Percentiles rank a stretch among this genome's conserved stretches.
These are phyloP conservation scores for Coracias cyanogaster DNA, from an alignment of 2,797 vertebrate genomes.

Conservation along the genomic window DNA sequence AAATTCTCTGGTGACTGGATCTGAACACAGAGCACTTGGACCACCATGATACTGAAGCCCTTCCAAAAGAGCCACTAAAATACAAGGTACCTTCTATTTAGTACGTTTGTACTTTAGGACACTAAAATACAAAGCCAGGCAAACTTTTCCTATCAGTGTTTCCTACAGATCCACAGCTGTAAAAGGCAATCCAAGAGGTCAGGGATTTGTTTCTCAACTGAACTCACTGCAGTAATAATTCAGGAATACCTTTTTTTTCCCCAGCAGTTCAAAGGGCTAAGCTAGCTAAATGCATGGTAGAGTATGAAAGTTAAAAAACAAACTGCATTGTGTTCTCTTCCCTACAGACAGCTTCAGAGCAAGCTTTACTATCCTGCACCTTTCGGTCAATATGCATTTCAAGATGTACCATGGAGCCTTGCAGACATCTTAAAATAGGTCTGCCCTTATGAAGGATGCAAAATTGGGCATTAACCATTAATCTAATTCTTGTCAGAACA, in stretches of 20 bases:
- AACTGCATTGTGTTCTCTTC: background rate
- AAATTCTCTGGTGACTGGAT: constrained; percentile 18
- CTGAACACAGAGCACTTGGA: constrained; percentile 1
- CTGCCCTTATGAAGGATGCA: background rate
- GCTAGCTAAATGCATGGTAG: background rate
- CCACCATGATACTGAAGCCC: background rate
- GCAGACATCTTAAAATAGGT: background rate
- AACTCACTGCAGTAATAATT: background rate
- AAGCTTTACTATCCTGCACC: background rate
- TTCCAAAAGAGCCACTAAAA: background rate
- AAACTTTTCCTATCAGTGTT: background rate
- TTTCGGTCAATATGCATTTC: background rate
- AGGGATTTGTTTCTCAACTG: constrained; percentile 6
- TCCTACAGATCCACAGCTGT: background rate
- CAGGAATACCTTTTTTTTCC: background rate
- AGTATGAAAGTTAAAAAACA: background rate
- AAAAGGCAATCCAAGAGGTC: constrained; percentile 1
- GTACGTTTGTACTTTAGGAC: background rate
- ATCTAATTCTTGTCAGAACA: background rate
- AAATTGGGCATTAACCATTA: background rate
- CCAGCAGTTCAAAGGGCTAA: background rate
- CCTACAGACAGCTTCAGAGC: background rate
- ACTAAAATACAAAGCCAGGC: background rate
- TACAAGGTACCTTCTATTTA: background rate
- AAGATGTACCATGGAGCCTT: background rate